Percentiles rank a stretch among this genome's conserved stretches.
phyloP scores from a whole-genome alignment of 2,113 vertebrate genomes.

The Heliornis fulica region DNA sequence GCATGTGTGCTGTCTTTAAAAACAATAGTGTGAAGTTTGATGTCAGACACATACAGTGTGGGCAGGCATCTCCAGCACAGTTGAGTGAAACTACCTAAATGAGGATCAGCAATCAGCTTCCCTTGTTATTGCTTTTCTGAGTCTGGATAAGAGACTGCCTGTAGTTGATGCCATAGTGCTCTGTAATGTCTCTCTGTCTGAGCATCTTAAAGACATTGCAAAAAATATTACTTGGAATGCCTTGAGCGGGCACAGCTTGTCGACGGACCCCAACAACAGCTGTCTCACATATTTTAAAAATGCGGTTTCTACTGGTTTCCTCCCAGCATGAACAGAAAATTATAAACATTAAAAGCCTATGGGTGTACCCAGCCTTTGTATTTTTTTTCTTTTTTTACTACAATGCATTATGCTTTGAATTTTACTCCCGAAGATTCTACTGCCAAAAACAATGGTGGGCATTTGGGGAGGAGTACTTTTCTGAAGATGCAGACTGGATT shows the following conservation, averaged over 20 bases:
- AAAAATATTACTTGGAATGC: constrained; percentile 2
- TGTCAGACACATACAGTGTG: background rate
- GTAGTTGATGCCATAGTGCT: background rate
- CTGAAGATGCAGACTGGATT: background rate
- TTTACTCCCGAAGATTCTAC: background rate
- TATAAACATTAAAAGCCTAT: background rate
- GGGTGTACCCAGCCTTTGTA: background rate
- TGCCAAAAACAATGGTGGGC: background rate
- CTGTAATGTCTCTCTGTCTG: background rate
- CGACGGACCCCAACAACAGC: background rate
- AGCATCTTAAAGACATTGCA: constrained; percentile 1
- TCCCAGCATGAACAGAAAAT: constrained; percentile 20
- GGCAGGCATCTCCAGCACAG: background rate
- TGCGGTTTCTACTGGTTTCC: constrained; percentile 1
- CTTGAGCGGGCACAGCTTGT: background rate
- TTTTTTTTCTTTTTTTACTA: background rate
- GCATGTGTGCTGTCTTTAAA: background rate
- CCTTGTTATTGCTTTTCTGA: constrained; percentile 2
- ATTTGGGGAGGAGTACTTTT: background rate
- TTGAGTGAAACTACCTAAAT: background rate
- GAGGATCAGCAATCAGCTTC: background rate
- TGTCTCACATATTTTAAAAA: background rate
- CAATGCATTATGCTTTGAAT: background rate
- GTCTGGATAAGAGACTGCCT: background rate
- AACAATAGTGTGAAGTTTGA: background rate